Conservation (phyloP, 2,113 vertebrate genomes). For the Tympanuchus pallidicinctus region DNA sequence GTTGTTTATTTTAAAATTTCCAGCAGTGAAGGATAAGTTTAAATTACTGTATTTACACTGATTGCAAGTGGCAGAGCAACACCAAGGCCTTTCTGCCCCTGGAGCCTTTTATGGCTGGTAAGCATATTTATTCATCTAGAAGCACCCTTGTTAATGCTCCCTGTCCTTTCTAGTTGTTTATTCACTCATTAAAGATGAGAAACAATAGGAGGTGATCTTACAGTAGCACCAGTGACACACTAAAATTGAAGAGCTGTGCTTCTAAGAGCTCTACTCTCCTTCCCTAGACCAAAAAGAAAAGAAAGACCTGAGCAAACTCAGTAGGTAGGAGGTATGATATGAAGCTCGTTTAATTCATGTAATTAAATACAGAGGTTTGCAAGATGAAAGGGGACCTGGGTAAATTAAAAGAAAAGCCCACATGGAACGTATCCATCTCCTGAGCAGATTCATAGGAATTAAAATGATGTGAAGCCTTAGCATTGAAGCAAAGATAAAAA, state of each 20-base stretch:
- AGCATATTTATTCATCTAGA: not conserved
- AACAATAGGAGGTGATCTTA: conserved; percentile 46
- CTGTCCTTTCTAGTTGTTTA: conserved; percentile 18
- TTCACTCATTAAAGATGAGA: conserved; percentile 16
- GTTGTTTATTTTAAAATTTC: not conserved
- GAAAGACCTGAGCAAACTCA: not conserved
- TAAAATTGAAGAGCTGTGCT: conserved; percentile 48
- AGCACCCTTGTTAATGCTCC: conserved; percentile 1
- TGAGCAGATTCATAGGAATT: not conserved
- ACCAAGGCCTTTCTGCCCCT: not conserved
- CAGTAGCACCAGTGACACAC: not conserved
- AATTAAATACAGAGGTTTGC: conserved; percentile 26
- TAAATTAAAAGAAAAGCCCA: conserved; percentile 8
- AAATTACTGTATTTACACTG: not conserved
- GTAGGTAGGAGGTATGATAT: not conserved
- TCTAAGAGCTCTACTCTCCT: conserved; percentile 20
- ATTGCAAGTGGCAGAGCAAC: not conserved
- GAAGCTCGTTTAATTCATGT: not conserved
- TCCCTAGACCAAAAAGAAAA: not conserved
- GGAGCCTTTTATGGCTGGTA: not conserved
- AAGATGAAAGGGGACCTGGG: conserved; percentile 5
- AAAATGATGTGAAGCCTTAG: not conserved
- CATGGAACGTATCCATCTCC: conserved; percentile 11
- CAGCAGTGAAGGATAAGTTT: not conserved
- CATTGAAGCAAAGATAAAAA: not conserved